Evolutionary conservation across 2,888 invertebrate genomes (phyloP).

Genomic region (Drosophila demipolita): DNA sequence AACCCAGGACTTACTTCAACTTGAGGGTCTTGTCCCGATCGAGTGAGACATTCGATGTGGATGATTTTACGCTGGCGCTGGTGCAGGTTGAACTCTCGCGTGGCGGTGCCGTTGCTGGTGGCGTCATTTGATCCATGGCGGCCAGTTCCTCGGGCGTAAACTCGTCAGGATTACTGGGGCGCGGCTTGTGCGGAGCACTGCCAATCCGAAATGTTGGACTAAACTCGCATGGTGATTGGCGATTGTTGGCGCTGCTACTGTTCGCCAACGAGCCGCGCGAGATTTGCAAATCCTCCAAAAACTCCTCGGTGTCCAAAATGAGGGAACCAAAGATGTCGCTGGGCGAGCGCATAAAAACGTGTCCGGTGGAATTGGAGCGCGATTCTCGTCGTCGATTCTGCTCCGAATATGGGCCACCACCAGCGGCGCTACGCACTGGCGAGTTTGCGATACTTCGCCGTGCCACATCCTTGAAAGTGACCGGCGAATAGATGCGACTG

Average conservation of each 20-base stretch:
- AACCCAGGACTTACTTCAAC: conserved; percentile 60
- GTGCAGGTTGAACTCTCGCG: conserved; percentile 71
- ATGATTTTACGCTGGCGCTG: conserved; percentile 48
- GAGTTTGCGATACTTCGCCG: conserved; percentile 92
- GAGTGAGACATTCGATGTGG: conserved; percentile 62
- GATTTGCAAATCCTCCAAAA: conserved; percentile 85
- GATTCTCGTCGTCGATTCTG: conserved; percentile 86
- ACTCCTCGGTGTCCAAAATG: conserved; percentile 87
- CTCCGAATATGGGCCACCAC: conserved; percentile 27
- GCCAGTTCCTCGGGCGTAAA: conserved; percentile 84
- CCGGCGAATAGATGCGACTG: conserved; percentile 91
- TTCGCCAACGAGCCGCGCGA: conserved; percentile 80
- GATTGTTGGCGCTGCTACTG: conserved; percentile 60
- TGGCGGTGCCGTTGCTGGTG: conserved; percentile 86
- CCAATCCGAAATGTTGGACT: conserved; percentile 87
- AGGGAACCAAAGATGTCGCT: conserved; percentile 87
- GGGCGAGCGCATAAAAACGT: conserved; percentile 86
- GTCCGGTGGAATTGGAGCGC: conserved; percentile 90
- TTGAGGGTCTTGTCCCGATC: conserved; percentile 71
- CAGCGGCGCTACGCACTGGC: conserved; percentile 86
- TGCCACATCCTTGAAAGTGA: conserved; percentile 93
- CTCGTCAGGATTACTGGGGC: conserved; percentile 81
- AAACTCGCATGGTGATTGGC: conserved; percentile 84
- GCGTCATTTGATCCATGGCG: conserved; percentile 82
- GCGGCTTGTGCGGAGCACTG: conserved; percentile 85